A percentile compares a stretch with the other conserved stretches of the same genome.
phyloP scores from a whole-genome alignment of 2,797 vertebrate species.

The Denticeps clupeoides region DNA sequence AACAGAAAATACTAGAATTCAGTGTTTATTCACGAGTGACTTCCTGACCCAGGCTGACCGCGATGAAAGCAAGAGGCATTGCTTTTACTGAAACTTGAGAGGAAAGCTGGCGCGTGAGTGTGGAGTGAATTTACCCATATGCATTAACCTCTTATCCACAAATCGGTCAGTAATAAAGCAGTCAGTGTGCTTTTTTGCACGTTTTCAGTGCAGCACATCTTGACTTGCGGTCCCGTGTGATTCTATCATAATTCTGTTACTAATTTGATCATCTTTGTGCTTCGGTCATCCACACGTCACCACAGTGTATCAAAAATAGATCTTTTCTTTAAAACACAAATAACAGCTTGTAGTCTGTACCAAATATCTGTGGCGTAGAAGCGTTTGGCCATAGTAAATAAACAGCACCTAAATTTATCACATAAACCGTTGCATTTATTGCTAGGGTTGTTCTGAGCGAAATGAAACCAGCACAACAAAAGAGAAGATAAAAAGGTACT shows the following conservation, averaged over 20 bases:
- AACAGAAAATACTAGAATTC: too few species aligned
- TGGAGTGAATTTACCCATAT: too few species aligned
- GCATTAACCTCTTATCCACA: too few species aligned
- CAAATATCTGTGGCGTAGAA: neutral
- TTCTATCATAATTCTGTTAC: too few species aligned
- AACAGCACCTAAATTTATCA: neutral
- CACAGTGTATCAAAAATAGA: conserved; percentile 27
- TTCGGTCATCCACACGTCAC: neutral
- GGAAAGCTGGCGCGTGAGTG: too few species aligned
- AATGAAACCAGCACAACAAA: neutral
- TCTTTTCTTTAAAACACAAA: neutral
- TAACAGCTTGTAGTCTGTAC: neutral
- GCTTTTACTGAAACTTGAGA: too few species aligned
- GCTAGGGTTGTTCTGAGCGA: conserved; percentile 1
- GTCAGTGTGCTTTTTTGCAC: too few species aligned
- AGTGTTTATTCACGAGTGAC: too few species aligned
- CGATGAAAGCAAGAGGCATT: too few species aligned
- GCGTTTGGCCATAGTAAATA: neutral
- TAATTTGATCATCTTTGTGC: neutral
- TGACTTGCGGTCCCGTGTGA: neutral
- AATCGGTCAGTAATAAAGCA: too few species aligned
- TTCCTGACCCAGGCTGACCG: too few species aligned
- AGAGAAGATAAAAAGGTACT: conserved; percentile 11
- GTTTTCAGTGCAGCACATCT: neutral
- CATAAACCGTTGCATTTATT: conserved; percentile 11